These are phyloP conservation scores for Macrobrachium nipponense DNA, from an alignment of 1,140 invertebrate genomes.

Conservation along the genomic window DNA sequence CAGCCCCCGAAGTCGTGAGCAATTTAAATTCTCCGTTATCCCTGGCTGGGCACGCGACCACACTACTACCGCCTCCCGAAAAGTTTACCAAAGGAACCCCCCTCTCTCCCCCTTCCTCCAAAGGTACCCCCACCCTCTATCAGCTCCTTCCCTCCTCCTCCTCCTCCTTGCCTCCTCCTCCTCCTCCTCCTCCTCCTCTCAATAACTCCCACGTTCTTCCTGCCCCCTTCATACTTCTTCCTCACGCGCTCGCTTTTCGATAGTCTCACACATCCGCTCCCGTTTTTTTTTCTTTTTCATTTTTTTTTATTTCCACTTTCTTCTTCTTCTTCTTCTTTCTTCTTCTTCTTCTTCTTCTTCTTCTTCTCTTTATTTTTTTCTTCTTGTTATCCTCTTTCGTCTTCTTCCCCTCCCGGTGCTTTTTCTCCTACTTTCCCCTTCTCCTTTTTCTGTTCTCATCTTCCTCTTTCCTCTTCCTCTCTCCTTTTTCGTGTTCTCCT, in stretches of 20 bases:
- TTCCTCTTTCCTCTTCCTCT: too few species aligned
- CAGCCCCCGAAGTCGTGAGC: slow-evolving; percentile 24
- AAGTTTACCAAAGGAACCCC: not conserved
- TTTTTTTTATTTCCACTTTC: not conserved
- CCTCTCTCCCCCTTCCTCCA: not conserved
- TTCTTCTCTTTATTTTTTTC: too few species aligned
- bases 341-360: not conserved
- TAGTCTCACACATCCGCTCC: not conserved
- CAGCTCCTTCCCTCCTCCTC: not conserved
- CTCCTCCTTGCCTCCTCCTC: not conserved
- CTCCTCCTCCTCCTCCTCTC: not conserved
- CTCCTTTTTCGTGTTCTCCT: too few species aligned
- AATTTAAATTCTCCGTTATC: slow-evolving; percentile 43
- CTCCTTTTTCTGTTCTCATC: too few species aligned
- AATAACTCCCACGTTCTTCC: not conserved
- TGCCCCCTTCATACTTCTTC: not conserved
- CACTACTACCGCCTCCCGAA: slow-evolving; percentile 1
- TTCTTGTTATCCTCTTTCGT: too few species aligned
- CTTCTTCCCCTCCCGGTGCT: too few species aligned
- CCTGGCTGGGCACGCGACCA: slow-evolving; percentile 34
- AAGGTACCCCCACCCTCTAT: not conserved
- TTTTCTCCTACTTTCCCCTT: too few species aligned
- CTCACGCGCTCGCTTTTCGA: not conserved
- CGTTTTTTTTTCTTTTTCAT: not conserved
- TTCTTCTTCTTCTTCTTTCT: not conserved